Base-by-base conservation (phyloP, 2,797 vertebrate genomes). In the Labroides dimidiatus region DNA sequence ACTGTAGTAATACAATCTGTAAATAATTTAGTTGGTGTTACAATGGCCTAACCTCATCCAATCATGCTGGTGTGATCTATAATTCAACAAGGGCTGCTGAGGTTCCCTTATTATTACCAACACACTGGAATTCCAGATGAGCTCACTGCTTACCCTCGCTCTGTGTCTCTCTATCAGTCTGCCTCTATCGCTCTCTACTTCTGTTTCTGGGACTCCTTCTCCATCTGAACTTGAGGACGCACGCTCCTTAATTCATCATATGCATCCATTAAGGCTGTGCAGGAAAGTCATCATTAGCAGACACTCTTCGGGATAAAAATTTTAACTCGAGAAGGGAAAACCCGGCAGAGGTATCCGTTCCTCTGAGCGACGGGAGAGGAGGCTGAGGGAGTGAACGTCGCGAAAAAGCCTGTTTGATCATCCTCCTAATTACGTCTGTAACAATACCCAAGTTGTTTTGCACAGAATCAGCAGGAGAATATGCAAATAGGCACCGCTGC, bases 1-100 rank as follows among this genome's bases (percentile, higher is more conserved):
- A 89, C 76, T 69, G 86, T 89, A 87, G 88, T 87, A 91, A 92
- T 91, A 89, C 86, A 92, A 91, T 85, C 81, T 82, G 84, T 93
- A 91, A 94, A 94, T 94, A 90, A 94, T 93, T 91, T 89, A 93
- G 58, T 79, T 73, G 69, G 65, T 83, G 86, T 90, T 93, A 85
- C 89, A 91, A 88, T 89, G 85, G 89, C 80, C 89, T 92, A 90
- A 92, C 91, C 89, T 92, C 89, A 92, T 92, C 91, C 92, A 91
- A 93, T 93, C 92, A 91, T 71, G 59, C 68, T 27, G 66, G 69
- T 82, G 72, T 90, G 91, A 93, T 94, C 89, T 92, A 94, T 94
- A 92, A 93, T 94, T 93, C 90, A 93, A 86, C 84, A 87, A 80
- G 65, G 85, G 81, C 85, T 92, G 89, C 85, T 11, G 89, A 89